These are phyloP conservation scores for Taenaris catops DNA, from an alignment of 2,888 invertebrate genomes.

Conservation along the genomic window DNA sequence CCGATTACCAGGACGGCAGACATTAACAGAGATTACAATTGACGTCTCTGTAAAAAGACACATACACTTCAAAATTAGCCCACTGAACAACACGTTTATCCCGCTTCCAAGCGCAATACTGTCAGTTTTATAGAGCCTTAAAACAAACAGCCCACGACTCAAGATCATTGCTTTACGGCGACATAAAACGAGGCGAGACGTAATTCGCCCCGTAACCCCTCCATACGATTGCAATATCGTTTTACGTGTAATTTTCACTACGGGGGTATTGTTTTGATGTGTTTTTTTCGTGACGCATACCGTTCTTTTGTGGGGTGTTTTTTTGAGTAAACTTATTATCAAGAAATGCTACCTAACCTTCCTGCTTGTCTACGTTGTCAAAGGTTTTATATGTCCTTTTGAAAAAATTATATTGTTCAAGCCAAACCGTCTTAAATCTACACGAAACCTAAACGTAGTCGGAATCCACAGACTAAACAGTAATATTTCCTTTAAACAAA, in stretches of 20 bases:
- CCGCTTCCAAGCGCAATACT: conserved; percentile 14
- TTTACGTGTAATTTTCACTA: conserved; percentile 33
- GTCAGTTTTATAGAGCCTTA: conserved; percentile 18
- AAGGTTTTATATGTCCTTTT: too few species aligned
- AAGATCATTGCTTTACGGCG: conserved; percentile 32
- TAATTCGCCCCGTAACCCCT: conserved; percentile 31
- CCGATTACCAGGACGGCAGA: too few species aligned
- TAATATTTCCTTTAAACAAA: too few species aligned
- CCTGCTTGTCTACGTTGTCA: too few species aligned
- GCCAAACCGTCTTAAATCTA: too few species aligned
- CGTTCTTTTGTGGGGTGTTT: conserved; percentile 6
- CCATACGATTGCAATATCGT: conserved; percentile 21
- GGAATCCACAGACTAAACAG: too few species aligned
- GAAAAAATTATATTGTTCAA: too few species aligned
- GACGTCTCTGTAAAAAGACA: not conserved
- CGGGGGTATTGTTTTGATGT: conserved; percentile 32
- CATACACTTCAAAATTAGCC: conserved; percentile 1
- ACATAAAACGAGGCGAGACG: conserved; percentile 27
- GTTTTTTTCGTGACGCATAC: conserved; percentile 10
- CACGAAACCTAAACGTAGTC: too few species aligned
- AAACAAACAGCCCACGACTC: conserved; percentile 21
- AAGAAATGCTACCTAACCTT: too few species aligned
- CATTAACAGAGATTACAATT: too few species aligned
- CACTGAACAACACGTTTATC: conserved; percentile 3
- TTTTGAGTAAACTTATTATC: too few species aligned